Base-by-base conservation (phyloP, 2,888 invertebrate species). In the Epinotia ramella region DNA sequence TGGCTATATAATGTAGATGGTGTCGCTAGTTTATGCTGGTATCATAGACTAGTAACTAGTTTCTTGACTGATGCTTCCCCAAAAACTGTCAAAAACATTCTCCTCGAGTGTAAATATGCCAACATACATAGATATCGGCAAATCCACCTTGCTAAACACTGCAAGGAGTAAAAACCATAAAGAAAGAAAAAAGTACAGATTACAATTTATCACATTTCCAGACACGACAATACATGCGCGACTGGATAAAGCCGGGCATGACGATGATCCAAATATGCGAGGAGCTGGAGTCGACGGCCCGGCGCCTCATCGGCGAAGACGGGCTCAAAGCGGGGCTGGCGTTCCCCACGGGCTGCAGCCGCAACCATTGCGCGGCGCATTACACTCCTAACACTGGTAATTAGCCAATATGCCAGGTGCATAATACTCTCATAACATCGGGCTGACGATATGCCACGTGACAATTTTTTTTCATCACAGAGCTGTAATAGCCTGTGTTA, bases 181-280 rank as follows among this genome's bases (percentile, higher is more conserved):
- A 28, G 24, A 4, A 53, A n/a, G n/a, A 16, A 20, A 59, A 13
- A 44, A 9, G 6, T 70, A 57, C 18, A 33, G 33, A 33, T 33
- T 33, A 40, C 40, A 40, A 40, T 40, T 33, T 7, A 40, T 40
- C 40, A 46, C 83, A 73, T 79, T 88, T 88, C 66, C 91, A 98
- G 96, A 99, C 99, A 16, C 95, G 99, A 70, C 96, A 98, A 87
- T 96, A 99, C 86, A 99, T 99, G 89, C 97, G 97, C 87, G 96
- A 97, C 73, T 99, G 97, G 96, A 98, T 99, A 62, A 99, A 99
- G 91, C 99, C 99, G 0, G 99, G 99, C 73, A 99, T 99, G 99
- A 98, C 97, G 0, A 99, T 99, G 99, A 99, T 99, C 83, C 96
- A 99, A 90, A 99, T 99, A 81, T 99, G 99, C 89, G 99, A 99